Percentiles rank a stretch among this genome's conserved stretches.
These are phyloP conservation scores for Cirrhinus molitorella DNA, from an alignment of 2,797 vertebrate species.

Conservation along the genomic window DNA sequence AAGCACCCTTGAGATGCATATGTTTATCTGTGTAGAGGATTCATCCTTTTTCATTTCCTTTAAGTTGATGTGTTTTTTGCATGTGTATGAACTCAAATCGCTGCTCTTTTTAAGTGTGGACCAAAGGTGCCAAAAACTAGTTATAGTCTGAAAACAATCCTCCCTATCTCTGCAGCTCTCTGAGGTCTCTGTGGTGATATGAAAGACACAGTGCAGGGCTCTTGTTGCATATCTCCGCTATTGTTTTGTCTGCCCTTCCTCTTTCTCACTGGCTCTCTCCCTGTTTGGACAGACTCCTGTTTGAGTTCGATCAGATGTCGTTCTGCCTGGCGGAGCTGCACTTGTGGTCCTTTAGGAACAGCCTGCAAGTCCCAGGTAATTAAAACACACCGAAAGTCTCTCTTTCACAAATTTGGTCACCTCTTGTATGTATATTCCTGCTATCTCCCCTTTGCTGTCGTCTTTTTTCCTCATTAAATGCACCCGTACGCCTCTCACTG, in stretches of 20 bases:
- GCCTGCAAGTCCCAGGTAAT: conserved; percentile 84
- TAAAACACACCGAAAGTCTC: conserved; percentile 59
- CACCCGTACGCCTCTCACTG: conserved; percentile 36
- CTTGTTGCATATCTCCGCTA: conserved; percentile 27
- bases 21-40: conserved; percentile 29
- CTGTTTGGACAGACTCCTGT: conserved; percentile 76
- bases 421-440: conserved; percentile 59
- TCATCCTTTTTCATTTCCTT: conserved; percentile 23
- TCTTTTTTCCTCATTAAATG: conserved; percentile 46
- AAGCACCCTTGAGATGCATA: conserved; percentile 44
- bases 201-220: conserved; percentile 51
- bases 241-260: conserved; percentile 49
- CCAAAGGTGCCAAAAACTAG: conserved; percentile 37
- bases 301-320: conserved; percentile 86
- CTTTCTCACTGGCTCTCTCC: conserved; percentile 58
- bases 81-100: background rate
- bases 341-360: conserved; percentile 94
- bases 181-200: conserved; percentile 23
- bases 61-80: conserved; percentile 15
- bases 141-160: conserved; percentile 16
- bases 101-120: background rate
- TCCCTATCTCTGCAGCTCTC: conserved; percentile 8
- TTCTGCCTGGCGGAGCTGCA: conserved; percentile 94
- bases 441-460: conserved; percentile 42
- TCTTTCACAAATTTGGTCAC: conserved; percentile 44